Evolutionary conservation across 1,140 invertebrate species (phyloP), one percentile per base, ranked within the genome.

Genomic region (Chelonus insularis): DNA sequence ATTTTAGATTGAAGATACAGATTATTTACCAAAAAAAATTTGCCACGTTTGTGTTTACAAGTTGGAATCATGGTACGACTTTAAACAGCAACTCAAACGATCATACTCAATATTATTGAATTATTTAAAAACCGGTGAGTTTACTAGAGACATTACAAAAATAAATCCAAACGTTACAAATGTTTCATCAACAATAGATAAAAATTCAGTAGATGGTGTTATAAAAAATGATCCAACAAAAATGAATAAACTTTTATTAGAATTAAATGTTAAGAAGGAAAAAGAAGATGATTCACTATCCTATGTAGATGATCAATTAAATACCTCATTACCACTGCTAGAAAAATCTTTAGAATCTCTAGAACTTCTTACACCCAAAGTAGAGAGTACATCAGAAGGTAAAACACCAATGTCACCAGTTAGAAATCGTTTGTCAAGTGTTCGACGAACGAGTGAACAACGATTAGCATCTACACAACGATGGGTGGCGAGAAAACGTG

Each of bases 11-110:
- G 66, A 73, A 8, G 36, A 75, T 9, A 68, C 72, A 7, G 61
- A 72, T 3, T 68, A 68, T 51, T 62, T 75, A 34, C 78, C 79
- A 1, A 67, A 52, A 25, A 73, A 71, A 1, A 65, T 80, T 4
- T 82, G 79, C 54, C 75, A 82, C 29, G 62, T 74, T 21, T 82
- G 79, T 51, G 59, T 80, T 4, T 80, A 80, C 43, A 82, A 82
- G 48, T 50, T 82, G 34, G 67, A 80, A 23, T 72, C 76, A 72
- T 80, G 78, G 77, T 67, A 36, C 34, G 75, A 80, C 32, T 80
- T 81, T 29, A 81, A 78, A 29, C 54, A 71, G 29, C 71, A 69
- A 55, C 78, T 80, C 52, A 45, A 79, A 12, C 57, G 70, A 7
- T 74, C 73, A 1, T 74, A 79, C 48, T 60, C 72, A 32, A 65